These are phyloP conservation scores for Latrodectus geometricus DNA, from an alignment of 1,140 invertebrate genomes.

Conservation along the genomic window DNA sequence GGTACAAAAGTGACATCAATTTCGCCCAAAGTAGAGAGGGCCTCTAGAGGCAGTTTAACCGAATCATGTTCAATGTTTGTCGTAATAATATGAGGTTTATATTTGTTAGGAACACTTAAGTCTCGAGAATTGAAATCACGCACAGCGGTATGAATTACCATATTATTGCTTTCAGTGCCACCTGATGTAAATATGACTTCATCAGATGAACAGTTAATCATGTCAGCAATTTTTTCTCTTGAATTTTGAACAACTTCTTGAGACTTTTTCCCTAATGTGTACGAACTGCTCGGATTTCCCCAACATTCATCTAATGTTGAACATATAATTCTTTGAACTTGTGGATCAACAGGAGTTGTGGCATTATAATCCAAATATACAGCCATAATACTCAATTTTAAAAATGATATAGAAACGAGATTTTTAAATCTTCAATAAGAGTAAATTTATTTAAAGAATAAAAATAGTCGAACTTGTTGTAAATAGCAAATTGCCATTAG, in stretches of 20 bases:
- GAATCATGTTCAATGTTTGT: constrained; percentile 76
- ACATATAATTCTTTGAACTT: constrained; percentile 70
- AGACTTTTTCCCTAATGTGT: constrained; percentile 69
- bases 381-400: neutral
- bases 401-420: too few relatives aligned
- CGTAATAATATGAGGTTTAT: constrained; percentile 74
- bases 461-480: too few relatives aligned
- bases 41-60: constrained; percentile 70
- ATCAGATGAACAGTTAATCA: constrained; percentile 69
- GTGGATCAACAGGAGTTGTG: constrained; percentile 73
- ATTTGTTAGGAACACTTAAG: constrained; percentile 14
- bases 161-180: constrained; percentile 76
- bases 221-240: constrained; percentile 70
- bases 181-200: constrained; percentile 76
- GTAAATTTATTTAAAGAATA: too few relatives aligned
- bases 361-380: constrained; percentile 75
- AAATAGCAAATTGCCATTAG: too few relatives aligned
- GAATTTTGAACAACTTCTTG: constrained; percentile 70
- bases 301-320: constrained; percentile 69
- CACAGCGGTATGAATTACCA: constrained; percentile 71
- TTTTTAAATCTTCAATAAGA: too few relatives aligned
- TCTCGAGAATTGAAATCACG: constrained; percentile 52
- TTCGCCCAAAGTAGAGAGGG: constrained; percentile 67
- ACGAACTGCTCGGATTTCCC: constrained; percentile 74
- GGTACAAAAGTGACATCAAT: constrained; percentile 71